Evolutionary conservation across 2,888 invertebrate genomes (phyloP).

Genomic region (Volucella inanis): DNA sequence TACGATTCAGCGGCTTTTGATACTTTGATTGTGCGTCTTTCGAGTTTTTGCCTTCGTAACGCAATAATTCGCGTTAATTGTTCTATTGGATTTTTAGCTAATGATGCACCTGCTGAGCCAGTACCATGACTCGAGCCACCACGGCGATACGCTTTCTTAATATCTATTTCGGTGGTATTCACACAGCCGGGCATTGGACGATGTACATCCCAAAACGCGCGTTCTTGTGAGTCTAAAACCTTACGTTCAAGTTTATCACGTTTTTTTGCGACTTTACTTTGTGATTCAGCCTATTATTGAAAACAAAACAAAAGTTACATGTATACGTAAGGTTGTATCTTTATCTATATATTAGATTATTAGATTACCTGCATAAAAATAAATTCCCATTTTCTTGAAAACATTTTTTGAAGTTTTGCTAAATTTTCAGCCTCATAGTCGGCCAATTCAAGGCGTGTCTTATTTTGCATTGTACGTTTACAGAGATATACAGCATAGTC

Average conservation of each 20-base stretch:
- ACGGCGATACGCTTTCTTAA: slow-evolving; percentile 94
- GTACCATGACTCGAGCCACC: slow-evolving; percentile 83
- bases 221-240: slow-evolving; percentile 98
- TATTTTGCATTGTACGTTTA: slow-evolving; percentile 99
- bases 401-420: slow-evolving; percentile 98
- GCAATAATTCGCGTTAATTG: slow-evolving; percentile 87
- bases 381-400: slow-evolving; percentile 99
- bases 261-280: slow-evolving; percentile 96
- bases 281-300: slow-evolving; percentile 84
- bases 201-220: slow-evolving; percentile 99
- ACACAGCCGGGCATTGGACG: slow-evolving; percentile 99
- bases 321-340: background rate
- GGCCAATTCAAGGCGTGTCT: slow-evolving; percentile 97
- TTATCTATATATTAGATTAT: no score
- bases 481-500: slow-evolving; percentile 99
- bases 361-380: slow-evolving; percentile 97
- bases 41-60: slow-evolving; percentile 90
- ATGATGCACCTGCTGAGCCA: slow-evolving; percentile 82
- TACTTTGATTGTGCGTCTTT: slow-evolving; percentile 93
- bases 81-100: slow-evolving; percentile 83
- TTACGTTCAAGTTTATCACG: slow-evolving; percentile 98
- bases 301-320: background rate
- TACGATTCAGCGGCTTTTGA: slow-evolving; percentile 97
- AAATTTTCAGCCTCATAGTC: slow-evolving; percentile 99
- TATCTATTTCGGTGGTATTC: slow-evolving; percentile 99